These are phyloP conservation scores for Drosophila atroscutellata DNA, from an alignment of 2,888 invertebrate genomes.

Conservation along the genomic window DNA sequence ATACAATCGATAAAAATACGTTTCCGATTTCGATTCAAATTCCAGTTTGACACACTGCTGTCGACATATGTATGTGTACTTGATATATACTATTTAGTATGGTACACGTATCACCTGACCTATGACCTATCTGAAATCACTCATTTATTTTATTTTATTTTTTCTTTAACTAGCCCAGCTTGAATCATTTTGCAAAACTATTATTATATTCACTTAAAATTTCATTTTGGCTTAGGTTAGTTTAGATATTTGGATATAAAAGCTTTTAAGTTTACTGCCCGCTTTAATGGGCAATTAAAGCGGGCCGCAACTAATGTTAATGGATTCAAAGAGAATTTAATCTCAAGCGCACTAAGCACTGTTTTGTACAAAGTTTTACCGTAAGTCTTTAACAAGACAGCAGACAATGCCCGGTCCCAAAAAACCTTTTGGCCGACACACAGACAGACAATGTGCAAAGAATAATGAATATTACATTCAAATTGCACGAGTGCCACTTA, in stretches of 20 bases:
- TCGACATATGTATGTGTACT: background rate
- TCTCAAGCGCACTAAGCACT: background rate
- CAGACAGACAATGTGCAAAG: constrained; percentile 71
- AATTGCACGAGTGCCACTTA: constrained; percentile 79
- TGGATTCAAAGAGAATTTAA: constrained; percentile 13
- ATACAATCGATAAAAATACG: background rate
- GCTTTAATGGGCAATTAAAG: constrained; percentile 20
- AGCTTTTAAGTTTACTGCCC: background rate
- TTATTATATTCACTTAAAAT: background rate
- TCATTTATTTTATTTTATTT: background rate
- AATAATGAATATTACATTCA: constrained; percentile 82
- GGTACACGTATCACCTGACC: background rate
- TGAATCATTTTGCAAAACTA: background rate
- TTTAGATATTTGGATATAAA: background rate
- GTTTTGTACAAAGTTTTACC: constrained; percentile 20
- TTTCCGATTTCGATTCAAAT: background rate
- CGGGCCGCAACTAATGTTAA: constrained; percentile 16
- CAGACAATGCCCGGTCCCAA: constrained; percentile 16
- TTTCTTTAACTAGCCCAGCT: background rate
- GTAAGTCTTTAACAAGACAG: constrained; percentile 43
- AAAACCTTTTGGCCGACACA: constrained; percentile 46
- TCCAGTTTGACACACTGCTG: background rate
- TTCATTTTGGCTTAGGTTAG: background rate
- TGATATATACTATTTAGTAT: too few species aligned
- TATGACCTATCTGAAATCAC: background rate